Conservation (phyloP, 2,113 vertebrate species). For the Vulpes ferrilata region DNA sequence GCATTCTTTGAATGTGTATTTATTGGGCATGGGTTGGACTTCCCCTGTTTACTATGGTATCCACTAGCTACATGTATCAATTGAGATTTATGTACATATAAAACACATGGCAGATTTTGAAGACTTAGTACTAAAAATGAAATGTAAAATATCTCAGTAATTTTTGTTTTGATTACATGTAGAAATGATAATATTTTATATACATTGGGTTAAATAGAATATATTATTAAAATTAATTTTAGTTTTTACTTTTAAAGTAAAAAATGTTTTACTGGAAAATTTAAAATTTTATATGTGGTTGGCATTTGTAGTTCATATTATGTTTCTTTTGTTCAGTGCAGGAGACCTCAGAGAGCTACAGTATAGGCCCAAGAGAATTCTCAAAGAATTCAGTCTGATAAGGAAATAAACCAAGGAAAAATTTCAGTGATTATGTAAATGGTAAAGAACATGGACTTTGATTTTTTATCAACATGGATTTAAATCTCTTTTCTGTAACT, state of each 20-base stretch:
- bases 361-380: not conserved
- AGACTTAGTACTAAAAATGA: not conserved
- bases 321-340: not conserved
- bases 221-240: conserved; percentile 26
- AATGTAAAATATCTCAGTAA: not conserved
- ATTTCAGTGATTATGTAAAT: not conserved
- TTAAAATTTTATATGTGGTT: not conserved
- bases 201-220: not conserved
- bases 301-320: not conserved
- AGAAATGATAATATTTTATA: conserved; percentile 3
- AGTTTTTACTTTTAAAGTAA: conserved; percentile 17
- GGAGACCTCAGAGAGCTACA: not conserved
- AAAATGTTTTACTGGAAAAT: not conserved
- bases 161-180: not conserved
- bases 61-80: not conserved
- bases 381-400: not conserved
- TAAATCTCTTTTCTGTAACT: not conserved
- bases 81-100: not conserved
- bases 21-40: not conserved
- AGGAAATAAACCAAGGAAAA: not conserved
- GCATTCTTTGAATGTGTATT: not conserved
- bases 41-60: not conserved
- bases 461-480: not conserved
- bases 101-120: not conserved
- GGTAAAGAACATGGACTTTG: not conserved